Evolutionary conservation across 2,797 vertebrate genomes (phyloP).

Genomic region (Nannoperca australis): DNA sequence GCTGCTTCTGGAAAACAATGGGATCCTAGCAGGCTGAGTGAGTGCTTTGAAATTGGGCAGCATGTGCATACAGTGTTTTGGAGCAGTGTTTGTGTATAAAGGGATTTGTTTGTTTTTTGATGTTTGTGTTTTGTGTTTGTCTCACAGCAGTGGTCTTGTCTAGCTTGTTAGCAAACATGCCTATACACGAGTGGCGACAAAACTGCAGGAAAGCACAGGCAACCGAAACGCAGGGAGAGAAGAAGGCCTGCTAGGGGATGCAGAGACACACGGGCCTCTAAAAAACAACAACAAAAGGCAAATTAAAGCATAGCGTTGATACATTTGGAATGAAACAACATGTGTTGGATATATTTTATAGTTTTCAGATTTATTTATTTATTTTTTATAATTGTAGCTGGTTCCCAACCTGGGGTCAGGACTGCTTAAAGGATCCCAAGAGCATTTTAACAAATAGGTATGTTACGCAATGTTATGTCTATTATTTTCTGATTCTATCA

Average conservation of each 20-base stretch:
- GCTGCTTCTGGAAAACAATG: conserved; percentile 62
- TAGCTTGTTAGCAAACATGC: conserved; percentile 79
- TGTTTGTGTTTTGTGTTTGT: conserved; percentile 83
- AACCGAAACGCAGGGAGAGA: neutral
- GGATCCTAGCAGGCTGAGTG: conserved; percentile 55
- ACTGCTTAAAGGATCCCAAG: neutral
- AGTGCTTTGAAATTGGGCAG: conserved; percentile 57
- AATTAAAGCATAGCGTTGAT: neutral
- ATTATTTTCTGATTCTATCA: neutral
- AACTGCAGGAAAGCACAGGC: conserved; percentile 27
- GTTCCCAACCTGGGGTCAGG: neutral
- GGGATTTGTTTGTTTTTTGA: conserved; percentile 85
- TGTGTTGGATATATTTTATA: neutral
- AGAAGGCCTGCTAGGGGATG: neutral
- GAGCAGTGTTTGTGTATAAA: conserved; percentile 50
- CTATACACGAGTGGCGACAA: conserved; percentile 63
- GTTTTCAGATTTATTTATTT: neutral
- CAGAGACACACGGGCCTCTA: neutral
- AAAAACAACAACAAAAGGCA: neutral
- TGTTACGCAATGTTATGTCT: neutral
- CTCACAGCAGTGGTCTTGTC: conserved; percentile 79
- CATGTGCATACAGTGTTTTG: conserved; percentile 45
- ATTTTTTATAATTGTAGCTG: neutral
- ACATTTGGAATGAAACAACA: neutral
- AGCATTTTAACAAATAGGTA: neutral